Percentiles rank a stretch among this genome's conserved stretches.
phyloP scores from a whole-genome alignment of 2,888 invertebrate genomes.

The Hirtodrosophila confusa region DNA sequence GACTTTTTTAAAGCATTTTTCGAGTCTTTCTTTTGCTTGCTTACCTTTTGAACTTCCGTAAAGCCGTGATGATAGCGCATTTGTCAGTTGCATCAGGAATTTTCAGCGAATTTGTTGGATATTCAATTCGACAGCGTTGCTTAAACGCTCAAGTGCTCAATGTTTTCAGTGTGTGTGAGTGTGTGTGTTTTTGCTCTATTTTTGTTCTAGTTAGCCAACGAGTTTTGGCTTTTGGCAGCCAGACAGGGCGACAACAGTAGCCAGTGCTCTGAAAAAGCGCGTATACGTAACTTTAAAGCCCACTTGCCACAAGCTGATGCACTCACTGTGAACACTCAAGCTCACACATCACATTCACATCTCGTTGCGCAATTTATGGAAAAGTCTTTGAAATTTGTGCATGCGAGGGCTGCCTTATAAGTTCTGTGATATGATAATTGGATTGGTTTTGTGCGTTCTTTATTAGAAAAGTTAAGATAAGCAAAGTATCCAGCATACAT shows the following conservation, averaged over 20 bases:
- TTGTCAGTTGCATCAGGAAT: conserved; percentile 46
- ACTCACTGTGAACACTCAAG: no score
- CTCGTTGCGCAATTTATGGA: no score
- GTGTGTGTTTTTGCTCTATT: conserved; percentile 6
- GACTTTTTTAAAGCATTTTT: no score
- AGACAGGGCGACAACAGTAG: conserved; percentile 28
- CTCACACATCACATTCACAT: no score
- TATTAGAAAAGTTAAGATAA: no score
- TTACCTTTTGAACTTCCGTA: conserved; percentile 39
- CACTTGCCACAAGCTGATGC: background rate
- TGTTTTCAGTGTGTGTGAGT: no score
- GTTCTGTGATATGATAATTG: no score
- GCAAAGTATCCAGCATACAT: no score
- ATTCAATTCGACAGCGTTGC: conserved; percentile 20
- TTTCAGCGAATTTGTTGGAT: conserved; percentile 26
- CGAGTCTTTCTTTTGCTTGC: conserved; percentile 18
- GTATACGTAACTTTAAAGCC: conserved; percentile 33
- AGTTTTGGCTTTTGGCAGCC: conserved; percentile 45
- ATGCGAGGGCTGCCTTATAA: no score
- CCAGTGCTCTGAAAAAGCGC: conserved; percentile 2
- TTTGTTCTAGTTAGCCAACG: conserved; percentile 20
- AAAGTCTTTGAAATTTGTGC: no score
- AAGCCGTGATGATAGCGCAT: conserved; percentile 43
- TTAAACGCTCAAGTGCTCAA: background rate
- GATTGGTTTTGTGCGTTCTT: no score